phyloP scores from a whole-genome alignment of 2,113 vertebrate genomes.

The Cololabis saira region DNA sequence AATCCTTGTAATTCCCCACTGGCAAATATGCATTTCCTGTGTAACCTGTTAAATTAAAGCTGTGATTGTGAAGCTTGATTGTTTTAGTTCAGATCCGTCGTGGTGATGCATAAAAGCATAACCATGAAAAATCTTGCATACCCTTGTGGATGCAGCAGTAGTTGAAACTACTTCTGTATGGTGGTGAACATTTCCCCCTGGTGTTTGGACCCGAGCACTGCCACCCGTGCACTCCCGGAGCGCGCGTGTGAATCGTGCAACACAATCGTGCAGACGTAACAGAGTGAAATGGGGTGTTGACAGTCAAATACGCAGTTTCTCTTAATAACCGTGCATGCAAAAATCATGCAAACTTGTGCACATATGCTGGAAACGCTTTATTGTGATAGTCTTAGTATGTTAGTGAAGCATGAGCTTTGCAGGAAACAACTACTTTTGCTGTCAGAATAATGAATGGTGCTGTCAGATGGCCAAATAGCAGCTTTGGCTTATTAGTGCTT shows the following conservation, averaged over 20 bases:
- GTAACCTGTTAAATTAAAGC: too few relatives aligned
- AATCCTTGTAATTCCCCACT: too few relatives aligned
- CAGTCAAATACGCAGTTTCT: not conserved
- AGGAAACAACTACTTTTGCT: not conserved
- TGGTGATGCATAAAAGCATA: too few relatives aligned
- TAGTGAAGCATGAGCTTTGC: not conserved
- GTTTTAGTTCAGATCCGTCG: too few relatives aligned
- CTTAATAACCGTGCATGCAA: not conserved
- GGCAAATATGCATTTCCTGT: too few relatives aligned
- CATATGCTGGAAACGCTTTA: not conserved
- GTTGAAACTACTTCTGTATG: too few relatives aligned
- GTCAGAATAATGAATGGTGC: not conserved
- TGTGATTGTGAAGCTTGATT: too few relatives aligned
- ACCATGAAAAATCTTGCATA: too few relatives aligned
- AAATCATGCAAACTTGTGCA: not conserved
- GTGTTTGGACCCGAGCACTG: constrained; percentile 9
- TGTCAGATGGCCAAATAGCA: not conserved
- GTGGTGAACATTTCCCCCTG: constrained; percentile 45
- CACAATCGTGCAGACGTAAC: not conserved
- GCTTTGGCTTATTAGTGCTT: not conserved
- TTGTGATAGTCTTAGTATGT: not conserved
- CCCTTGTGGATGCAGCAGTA: too few relatives aligned
- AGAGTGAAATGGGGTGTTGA: not conserved
- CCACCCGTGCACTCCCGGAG: not conserved
- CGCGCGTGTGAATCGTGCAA: not conserved